A percentile compares a stretch with the other conserved stretches of the same genome.
Evolutionary conservation across 2,113 vertebrate genomes (phyloP).

Genomic region (Megalops atlanticus): DNA sequence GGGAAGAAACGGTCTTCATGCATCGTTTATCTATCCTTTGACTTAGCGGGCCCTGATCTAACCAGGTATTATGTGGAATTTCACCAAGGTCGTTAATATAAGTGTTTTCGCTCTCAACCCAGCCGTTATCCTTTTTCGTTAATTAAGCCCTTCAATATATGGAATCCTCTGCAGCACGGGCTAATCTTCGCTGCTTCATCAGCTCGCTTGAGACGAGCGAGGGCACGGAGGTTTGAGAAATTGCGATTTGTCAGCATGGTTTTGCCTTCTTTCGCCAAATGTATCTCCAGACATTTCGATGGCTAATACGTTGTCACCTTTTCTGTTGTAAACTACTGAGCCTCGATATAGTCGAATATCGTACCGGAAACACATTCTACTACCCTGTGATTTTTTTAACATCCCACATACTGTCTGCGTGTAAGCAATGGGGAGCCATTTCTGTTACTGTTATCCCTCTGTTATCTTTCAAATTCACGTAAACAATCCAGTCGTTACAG

Average conservation of each 20-base stretch:
- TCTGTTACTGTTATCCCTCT: constrained; percentile 42
- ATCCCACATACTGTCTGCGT: not conserved
- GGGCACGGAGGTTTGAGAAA: not conserved
- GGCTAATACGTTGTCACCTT: not conserved
- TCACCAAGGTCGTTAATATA: not conserved
- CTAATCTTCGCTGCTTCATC: constrained; percentile 4
- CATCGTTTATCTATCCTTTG: not conserved
- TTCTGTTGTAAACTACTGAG: not conserved
- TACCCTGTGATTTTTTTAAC: not conserved
- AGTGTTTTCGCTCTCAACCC: not conserved
- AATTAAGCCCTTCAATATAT: not conserved
- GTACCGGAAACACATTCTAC: not conserved
- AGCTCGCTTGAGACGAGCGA: not conserved
- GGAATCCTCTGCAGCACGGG: not conserved
- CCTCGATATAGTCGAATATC: not conserved
- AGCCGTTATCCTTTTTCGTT: not conserved
- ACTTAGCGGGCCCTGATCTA: not conserved
- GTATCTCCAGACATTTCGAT: not conserved
- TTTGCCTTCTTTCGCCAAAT: not conserved
- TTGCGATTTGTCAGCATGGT: not conserved
- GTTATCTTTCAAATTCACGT: constrained; percentile 29
- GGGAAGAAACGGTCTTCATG: not conserved
- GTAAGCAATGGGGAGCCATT: constrained; percentile 33
- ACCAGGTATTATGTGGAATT: not conserved
- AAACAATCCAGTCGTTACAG: constrained; percentile 20